A percentile compares a stretch with the other conserved stretches of the same genome.
These are phyloP conservation scores for Odontamblyopus rebecca DNA, from an alignment of 2,797 vertebrate species.

Conservation along the genomic window DNA sequence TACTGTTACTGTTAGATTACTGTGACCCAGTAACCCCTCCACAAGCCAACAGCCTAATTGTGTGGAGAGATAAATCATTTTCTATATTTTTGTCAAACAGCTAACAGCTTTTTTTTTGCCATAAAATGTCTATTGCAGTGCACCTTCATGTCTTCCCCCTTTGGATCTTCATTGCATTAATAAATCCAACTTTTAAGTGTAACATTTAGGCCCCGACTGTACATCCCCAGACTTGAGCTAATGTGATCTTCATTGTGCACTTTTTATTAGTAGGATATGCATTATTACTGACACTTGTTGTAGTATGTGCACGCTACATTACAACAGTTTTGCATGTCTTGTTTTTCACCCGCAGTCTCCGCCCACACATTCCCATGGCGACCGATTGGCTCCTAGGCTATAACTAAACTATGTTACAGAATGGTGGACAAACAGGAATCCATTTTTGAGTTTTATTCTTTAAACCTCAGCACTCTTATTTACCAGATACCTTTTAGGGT, in stretches of 20 bases:
- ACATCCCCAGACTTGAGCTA: not conserved
- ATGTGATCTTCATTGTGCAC: not conserved
- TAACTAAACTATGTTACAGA: constrained; percentile 3
- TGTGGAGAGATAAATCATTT: too few species aligned
- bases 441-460: not conserved
- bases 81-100: too few species aligned
- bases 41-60: too few species aligned
- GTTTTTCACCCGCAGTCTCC: not conserved
- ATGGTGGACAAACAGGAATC: not conserved
- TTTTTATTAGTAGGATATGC: not conserved
- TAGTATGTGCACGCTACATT: not conserved
- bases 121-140: not conserved
- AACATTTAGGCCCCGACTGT: not conserved
- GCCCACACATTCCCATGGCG: constrained; percentile 10
- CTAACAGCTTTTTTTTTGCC: too few species aligned
- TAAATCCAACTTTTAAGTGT: not conserved
- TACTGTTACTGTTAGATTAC: too few species aligned
- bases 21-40: too few species aligned
- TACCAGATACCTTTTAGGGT: not conserved
- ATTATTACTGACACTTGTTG: not conserved
- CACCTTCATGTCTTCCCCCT: too few species aligned
- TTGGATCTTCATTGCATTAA: not conserved
- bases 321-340: constrained; percentile 6
- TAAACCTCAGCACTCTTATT: not conserved
- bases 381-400: constrained; percentile 6